Evolutionary conservation across 2,797 vertebrate species (phyloP), one percentile per base, ranked within the genome.

Genomic region (Poeciliopsis presidionis): DNA sequence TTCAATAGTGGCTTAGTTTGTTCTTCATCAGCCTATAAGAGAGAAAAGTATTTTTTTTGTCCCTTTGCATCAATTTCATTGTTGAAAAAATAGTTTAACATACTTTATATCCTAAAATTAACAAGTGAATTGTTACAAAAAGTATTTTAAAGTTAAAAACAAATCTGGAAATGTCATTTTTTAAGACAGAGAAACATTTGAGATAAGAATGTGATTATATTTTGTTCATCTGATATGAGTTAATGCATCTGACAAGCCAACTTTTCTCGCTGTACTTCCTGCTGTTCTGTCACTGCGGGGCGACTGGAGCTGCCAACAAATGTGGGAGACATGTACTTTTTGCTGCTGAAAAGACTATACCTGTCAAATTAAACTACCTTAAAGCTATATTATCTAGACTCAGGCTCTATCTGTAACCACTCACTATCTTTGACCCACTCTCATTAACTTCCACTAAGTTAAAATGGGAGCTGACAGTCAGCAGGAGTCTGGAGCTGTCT

Each of bases 221-320:
- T 70, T 14, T 70, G 13, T 14, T 25, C 39, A 43, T 69, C 36
- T 36, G 90, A 81, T 81, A 82, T 89, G 80, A 80, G 73, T 86
- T 92, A 90, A 93, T 91, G 80, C 87, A 91, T 92, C 85, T 90
- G 82, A 80, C 77, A 85, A 46, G 39, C 78, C 75, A 69, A 69
- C 76, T 87, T 85, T 84, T 76, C 72, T 71, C n/a, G 43, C 72
- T 78, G 76, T 85, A 86, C 84, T 81, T 76, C 84, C 83, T 81
- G 81, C 78, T 90, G 87, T 75, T 90, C 87, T 72, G 61, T 83
- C 84, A 25, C 81, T 76, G 74, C 45, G 12, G 82, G 81, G 49
- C 63, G 28, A 43, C 75, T 70, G 69, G 69, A 55, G 75, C 72
- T 81, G 89, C 87, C 87, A 72, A 76, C 72, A 80, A 46, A 77